These are phyloP conservation scores for Endotricha flammealis DNA, from an alignment of 2,888 invertebrate species.

Conservation along the genomic window DNA sequence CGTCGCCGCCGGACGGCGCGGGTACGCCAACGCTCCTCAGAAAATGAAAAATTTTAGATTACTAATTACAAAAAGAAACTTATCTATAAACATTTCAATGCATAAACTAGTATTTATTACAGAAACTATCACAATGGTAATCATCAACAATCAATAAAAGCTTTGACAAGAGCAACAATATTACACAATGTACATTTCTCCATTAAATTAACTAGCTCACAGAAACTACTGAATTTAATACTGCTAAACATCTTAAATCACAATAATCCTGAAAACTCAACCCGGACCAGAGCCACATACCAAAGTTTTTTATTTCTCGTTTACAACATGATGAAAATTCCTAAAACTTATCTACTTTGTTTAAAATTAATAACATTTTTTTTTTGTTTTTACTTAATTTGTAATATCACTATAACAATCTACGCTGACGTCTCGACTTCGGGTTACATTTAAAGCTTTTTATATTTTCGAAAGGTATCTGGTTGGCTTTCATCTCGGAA, in stretches of 20 bases:
- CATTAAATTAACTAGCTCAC: slow-evolving; percentile 19
- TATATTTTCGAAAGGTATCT: no score
- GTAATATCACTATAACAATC: slow-evolving; percentile 76
- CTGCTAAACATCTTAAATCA: slow-evolving; percentile 47
- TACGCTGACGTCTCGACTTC: slow-evolving; percentile 61
- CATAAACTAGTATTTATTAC: slow-evolving; percentile 34
- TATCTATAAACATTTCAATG: slow-evolving; percentile 29
- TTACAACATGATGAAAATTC: slow-evolving; percentile 69
- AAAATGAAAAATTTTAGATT: slow-evolving; percentile 40
- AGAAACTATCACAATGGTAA: slow-evolving; percentile 39
- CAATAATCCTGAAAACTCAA: slow-evolving; percentile 25
- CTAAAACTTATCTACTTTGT: slow-evolving; percentile 66
- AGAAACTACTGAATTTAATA: slow-evolving; percentile 39
- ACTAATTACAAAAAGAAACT: slow-evolving; percentile 32
- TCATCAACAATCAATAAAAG: slow-evolving; percentile 60
- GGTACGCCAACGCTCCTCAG: slow-evolving; percentile 44
- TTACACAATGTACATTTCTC: slow-evolving; percentile 24
- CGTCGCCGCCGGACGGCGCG: slow-evolving; percentile 53
- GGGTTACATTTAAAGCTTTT: slow-evolving; percentile 2
- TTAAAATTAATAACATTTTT: slow-evolving; percentile 73
- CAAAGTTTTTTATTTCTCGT: slow-evolving; percentile 30
- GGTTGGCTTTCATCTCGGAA: no score
- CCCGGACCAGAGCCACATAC: slow-evolving; percentile 34
- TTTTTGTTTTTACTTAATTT: slow-evolving; percentile 62
- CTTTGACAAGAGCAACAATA: slow-evolving; percentile 60